phyloP scores from a whole-genome alignment of 2,113 vertebrate genomes.

The Psittacus erithacus region DNA sequence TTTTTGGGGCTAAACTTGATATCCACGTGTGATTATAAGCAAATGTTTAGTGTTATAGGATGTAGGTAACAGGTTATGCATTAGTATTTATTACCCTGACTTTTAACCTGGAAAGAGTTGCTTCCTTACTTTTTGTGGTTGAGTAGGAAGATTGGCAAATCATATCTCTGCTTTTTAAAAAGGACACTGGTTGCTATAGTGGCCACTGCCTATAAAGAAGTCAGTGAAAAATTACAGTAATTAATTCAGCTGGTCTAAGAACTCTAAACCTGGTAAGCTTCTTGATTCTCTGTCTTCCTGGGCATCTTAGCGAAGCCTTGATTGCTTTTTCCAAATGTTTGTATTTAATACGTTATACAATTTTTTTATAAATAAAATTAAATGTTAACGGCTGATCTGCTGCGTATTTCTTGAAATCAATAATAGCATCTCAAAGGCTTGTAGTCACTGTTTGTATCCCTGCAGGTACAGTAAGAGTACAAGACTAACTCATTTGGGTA shows the following conservation, averaged over 20 bases:
- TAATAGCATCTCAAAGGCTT: not conserved
- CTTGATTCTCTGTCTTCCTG: conserved; percentile 49
- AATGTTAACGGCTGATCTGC: conserved; percentile 30
- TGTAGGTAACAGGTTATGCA: conserved; percentile 46
- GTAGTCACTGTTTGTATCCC: not conserved
- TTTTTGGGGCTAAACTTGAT: not conserved
- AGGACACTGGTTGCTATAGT: conserved; percentile 16
- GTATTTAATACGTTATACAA: conserved; percentile 62
- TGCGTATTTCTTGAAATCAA: not conserved
- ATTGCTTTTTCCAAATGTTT: conserved; percentile 48
- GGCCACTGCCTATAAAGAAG: not conserved
- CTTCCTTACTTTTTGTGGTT: conserved; percentile 26
- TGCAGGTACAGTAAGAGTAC: not conserved
- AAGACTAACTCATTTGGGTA: not conserved
- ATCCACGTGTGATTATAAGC: conserved; percentile 29
- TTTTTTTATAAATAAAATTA: conserved; percentile 72
- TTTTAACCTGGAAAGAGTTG: conserved; percentile 56
- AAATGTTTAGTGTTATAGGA: conserved; percentile 37
- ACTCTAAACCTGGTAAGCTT: conserved; percentile 38
- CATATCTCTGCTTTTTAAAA: conserved; percentile 38
- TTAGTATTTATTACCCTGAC: conserved; percentile 57
- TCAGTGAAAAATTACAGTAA: conserved; percentile 36
- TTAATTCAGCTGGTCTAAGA: conserved; percentile 33
- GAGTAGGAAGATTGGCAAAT: conserved; percentile 22
- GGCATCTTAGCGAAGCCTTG: conserved; percentile 35